phyloP scores from a whole-genome alignment of 2,888 invertebrate species.

The Graphium colonna region DNA sequence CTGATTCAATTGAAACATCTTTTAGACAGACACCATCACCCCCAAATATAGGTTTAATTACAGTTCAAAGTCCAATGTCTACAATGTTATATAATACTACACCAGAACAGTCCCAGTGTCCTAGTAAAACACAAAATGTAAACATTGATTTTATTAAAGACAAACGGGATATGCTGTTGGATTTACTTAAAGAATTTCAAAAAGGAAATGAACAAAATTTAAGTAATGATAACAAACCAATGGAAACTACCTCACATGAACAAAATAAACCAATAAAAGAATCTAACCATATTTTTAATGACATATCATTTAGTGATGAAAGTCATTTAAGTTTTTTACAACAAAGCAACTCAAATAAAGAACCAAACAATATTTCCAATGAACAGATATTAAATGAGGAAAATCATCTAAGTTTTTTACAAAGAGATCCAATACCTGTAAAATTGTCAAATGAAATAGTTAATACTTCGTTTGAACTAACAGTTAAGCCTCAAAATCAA shows the following conservation, averaged over 20 bases:
- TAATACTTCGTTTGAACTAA: slow-evolving; percentile 32
- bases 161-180: slow-evolving; percentile 52
- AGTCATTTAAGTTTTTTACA: neutral
- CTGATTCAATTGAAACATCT: slow-evolving; percentile 37
- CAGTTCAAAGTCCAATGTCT: slow-evolving; percentile 44
- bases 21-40: slow-evolving; percentile 32
- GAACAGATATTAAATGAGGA: slow-evolving; percentile 22
- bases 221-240: slow-evolving; percentile 4
- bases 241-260: slow-evolving; percentile 4
- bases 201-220: slow-evolving; percentile 31
- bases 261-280: slow-evolving; percentile 1
- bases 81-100: slow-evolving; percentile 43
- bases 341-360: slow-evolving; percentile 17
- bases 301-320: no score
- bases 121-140: slow-evolving; percentile 29
- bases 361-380: slow-evolving; percentile 9
- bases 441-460: slow-evolving; percentile 48
- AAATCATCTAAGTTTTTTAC: slow-evolving; percentile 4
- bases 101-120: slow-evolving; percentile 26
- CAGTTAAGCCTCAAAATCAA: slow-evolving; percentile 25
- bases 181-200: slow-evolving; percentile 51
- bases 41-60: slow-evolving; percentile 30
- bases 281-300: neutral
- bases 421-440: slow-evolving; percentile 38
- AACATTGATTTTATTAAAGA: slow-evolving; percentile 43